phyloP scores from a whole-genome alignment of 2,888 invertebrate species.

The Habrosyne pyritoides region DNA sequence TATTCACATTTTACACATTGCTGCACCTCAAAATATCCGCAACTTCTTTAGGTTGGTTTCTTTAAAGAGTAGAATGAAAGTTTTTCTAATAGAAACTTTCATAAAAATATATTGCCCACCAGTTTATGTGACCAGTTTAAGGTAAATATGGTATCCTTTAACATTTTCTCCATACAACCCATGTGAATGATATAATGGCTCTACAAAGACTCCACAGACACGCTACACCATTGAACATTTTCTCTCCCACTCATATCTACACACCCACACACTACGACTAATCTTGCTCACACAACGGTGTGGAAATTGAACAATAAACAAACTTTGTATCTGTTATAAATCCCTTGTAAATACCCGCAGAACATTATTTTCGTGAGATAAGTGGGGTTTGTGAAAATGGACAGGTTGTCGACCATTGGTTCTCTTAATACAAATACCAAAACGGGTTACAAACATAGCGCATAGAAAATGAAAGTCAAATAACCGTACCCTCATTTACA shows the following conservation, averaged over 20 bases:
- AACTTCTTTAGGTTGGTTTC: too few species aligned
- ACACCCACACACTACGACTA: not conserved
- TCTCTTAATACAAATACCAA: conserved; percentile 43
- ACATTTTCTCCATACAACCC: too few species aligned
- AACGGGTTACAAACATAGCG: conserved; percentile 48
- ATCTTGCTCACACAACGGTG: not conserved
- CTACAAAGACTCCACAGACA: not conserved
- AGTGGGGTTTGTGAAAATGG: conserved; percentile 19
- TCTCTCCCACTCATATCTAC: not conserved
- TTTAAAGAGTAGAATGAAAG: too few species aligned
- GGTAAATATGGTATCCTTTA: too few species aligned
- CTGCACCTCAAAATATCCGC: too few species aligned
- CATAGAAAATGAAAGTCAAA: conserved; percentile 63
- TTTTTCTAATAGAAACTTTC: too few species aligned
- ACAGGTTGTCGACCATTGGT: conserved; percentile 13
- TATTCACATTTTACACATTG: too few species aligned
- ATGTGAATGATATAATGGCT: not conserved
- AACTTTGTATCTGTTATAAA: not conserved
- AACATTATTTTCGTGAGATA: not conserved
- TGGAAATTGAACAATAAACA: not conserved
- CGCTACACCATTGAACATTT: not conserved
- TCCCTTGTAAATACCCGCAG: not conserved
- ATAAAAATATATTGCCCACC: too few species aligned
- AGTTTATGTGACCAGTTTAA: too few species aligned
- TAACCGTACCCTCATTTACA: conserved; percentile 59